Evolutionary conservation across 2,888 invertebrate genomes (phyloP).

Genomic region (Sarcophaga carnaria): DNA sequence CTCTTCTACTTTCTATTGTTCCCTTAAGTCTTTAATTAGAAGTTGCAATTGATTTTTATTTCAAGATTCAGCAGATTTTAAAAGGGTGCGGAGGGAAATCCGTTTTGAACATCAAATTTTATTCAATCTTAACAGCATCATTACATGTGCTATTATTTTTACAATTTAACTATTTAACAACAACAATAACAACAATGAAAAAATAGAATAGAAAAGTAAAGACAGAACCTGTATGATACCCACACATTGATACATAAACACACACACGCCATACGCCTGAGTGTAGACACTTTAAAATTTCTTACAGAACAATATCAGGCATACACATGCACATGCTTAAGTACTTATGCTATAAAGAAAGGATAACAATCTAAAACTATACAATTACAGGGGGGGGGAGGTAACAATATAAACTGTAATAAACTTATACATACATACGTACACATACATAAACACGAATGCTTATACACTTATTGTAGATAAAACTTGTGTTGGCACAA

Average conservation of each 20-base stretch:
- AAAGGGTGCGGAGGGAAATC: neutral
- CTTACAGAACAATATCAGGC: too few relatives aligned
- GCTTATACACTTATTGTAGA: neutral
- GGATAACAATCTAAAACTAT: constrained; percentile 7
- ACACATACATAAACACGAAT: neutral
- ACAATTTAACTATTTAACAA: constrained; percentile 42
- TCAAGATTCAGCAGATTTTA: constrained; percentile 13
- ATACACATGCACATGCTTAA: too few relatives aligned
- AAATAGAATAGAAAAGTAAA: neutral
- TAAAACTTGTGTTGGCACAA: neutral
- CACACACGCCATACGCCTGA: neutral
- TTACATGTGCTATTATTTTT: constrained; percentile 46
- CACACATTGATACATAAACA: neutral
- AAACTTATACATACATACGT: neutral
- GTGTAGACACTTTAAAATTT: constrained; percentile 5
- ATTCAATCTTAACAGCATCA: constrained; percentile 41
- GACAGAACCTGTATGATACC: neutral
- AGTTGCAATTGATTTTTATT: constrained; percentile 15
- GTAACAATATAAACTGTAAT: neutral
- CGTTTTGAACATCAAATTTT: constrained; percentile 8
- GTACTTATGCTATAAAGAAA: neutral
- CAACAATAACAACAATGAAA: neutral
- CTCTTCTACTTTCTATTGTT: too few relatives aligned
- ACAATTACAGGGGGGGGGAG: neutral
- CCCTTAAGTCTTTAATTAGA: constrained; percentile 16